Percentiles rank a stretch among this genome's conserved stretches.
Evolutionary conservation across 1,140 invertebrate genomes (phyloP).

Genomic region (Lutraria rhynchaena): DNA sequence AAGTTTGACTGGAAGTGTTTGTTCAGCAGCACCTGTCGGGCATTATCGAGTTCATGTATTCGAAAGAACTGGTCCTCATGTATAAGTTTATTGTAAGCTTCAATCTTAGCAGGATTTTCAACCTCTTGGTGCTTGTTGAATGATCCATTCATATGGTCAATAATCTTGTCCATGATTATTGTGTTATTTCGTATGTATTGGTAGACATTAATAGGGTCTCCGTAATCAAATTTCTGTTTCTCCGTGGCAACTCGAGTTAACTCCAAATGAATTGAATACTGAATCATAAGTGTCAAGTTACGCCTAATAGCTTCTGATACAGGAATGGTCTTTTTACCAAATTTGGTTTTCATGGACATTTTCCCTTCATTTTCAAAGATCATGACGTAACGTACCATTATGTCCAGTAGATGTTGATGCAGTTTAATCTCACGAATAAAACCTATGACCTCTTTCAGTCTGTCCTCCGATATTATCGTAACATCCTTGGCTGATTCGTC

Average conservation of each 20-base stretch:
- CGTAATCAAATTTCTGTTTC: background rate
- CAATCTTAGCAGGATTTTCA: background rate
- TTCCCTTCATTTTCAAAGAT: background rate
- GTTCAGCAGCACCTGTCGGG: background rate
- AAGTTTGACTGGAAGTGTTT: background rate
- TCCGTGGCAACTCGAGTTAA: background rate
- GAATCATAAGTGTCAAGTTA: background rate
- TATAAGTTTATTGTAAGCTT: conserved; percentile 3
- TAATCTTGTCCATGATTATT: background rate
- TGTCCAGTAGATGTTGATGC: background rate
- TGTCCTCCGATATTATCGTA: background rate
- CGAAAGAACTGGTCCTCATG: background rate
- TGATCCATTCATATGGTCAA: conserved; percentile 6
- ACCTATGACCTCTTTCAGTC: background rate
- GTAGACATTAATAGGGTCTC: background rate
- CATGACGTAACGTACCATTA: background rate
- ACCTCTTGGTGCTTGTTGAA: background rate
- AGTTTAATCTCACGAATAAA: background rate
- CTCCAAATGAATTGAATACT: background rate
- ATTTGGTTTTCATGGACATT: conserved; percentile 8
- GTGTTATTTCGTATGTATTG: conserved; percentile 27
- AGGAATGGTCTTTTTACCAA: background rate
- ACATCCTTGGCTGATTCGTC: background rate
- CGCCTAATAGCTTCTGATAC: background rate
- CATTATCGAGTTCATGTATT: background rate